These are phyloP conservation scores for Oxyteleia sp. DNA, from an alignment of 2,888 invertebrate genomes.

Conservation along the genomic window DNA sequence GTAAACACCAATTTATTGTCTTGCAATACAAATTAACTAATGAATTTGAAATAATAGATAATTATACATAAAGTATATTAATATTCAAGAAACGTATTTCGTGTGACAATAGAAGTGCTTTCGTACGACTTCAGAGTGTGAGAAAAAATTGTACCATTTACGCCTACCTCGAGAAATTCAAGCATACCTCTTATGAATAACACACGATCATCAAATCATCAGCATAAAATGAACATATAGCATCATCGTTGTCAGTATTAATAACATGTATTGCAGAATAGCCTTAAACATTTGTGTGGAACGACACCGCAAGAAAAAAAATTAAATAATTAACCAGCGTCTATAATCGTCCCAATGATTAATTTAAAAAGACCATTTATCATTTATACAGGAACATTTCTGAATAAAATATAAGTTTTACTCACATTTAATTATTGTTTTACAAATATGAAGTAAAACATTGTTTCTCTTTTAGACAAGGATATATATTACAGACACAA, in stretches of 20 bases:
- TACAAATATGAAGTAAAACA: too few species aligned
- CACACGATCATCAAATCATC: conserved; percentile 31
- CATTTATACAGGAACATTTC: conserved; percentile 9
- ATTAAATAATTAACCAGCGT: conserved; percentile 8
- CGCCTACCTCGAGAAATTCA: conserved; percentile 62
- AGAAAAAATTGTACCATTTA: conserved; percentile 47
- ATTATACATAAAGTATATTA: conserved; percentile 5
- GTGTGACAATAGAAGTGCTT: conserved; percentile 69
- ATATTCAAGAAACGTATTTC: conserved; percentile 38
- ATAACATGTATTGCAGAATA: conserved; percentile 31
- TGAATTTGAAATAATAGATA: too few species aligned
- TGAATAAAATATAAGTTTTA: neutral
- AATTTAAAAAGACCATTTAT: too few species aligned
- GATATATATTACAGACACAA: neutral
- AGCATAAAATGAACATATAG: conserved; percentile 28
- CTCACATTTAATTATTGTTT: too few species aligned
- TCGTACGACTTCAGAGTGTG: conserved; percentile 46
- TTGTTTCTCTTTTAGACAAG: too few species aligned
- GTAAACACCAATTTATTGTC: too few species aligned
- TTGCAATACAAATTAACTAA: too few species aligned
- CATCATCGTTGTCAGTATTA: conserved; percentile 39
- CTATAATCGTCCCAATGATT: conserved; percentile 1
- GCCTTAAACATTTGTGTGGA: conserved; percentile 36
- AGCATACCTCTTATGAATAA: conserved; percentile 37
- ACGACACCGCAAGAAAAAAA: conserved; percentile 11